These are phyloP conservation scores for Chloroclystis v-ata DNA, from an alignment of 2,888 invertebrate genomes.

Conservation along the genomic window DNA sequence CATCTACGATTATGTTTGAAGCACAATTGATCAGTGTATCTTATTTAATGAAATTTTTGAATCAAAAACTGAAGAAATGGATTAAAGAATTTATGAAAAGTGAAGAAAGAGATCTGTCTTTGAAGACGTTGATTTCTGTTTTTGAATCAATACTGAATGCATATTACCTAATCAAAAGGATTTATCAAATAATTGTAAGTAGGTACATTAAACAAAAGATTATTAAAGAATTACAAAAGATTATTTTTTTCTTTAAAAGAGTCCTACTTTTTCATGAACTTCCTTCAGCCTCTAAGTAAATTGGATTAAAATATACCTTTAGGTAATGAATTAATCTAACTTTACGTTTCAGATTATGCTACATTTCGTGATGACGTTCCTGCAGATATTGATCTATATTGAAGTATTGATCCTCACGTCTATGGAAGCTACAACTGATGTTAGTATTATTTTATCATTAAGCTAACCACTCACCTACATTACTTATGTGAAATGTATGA, in stretches of 20 bases:
- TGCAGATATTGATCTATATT: conserved; percentile 4
- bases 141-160: not conserved
- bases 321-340: no score
- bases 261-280: no score
- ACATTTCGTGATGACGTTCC: conserved; percentile 4
- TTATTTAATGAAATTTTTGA: not conserved
- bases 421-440: not conserved
- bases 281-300: no score
- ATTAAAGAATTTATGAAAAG: not conserved
- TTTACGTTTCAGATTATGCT: conserved; percentile 6
- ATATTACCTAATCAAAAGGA: not conserved
- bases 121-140: not conserved
- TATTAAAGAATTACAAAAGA: no score
- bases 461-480: not conserved
- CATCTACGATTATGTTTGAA: not conserved
- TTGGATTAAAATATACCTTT: no score
- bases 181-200: not conserved
- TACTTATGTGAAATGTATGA: no score
- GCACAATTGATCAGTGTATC: not conserved
- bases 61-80: not conserved
- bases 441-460: not conserved
- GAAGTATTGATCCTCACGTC: not conserved
- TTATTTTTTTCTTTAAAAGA: no score
- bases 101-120: not conserved
- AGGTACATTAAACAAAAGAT: no score